Percentiles rank a stretch among this genome's conserved stretches.
phyloP scores from a whole-genome alignment of 2,113 vertebrate species.

The Epinephelus fuscoguttatus region DNA sequence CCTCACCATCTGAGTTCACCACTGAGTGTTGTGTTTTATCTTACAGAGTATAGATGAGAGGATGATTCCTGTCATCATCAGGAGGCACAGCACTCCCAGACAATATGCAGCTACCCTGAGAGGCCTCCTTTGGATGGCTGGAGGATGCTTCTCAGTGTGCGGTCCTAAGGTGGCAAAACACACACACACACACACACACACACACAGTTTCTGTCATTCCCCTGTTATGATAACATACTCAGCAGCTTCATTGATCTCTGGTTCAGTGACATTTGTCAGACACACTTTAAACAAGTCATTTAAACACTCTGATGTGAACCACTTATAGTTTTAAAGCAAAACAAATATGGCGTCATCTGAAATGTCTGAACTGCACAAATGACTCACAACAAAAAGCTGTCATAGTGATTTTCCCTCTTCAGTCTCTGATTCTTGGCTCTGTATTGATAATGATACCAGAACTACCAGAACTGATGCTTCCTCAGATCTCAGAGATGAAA shows the following conservation, averaged over 20 bases:
- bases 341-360: not conserved
- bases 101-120: not conserved
- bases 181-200: not conserved
- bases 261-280: not conserved
- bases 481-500: not conserved
- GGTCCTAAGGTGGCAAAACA: not conserved
- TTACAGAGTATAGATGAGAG: not conserved
- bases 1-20: too few species aligned
- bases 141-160: not conserved
- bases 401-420: not conserved
- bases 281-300: too few species aligned
- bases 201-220: not conserved
- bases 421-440: not conserved
- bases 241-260: not conserved
- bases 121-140: not conserved
- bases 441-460: not conserved
- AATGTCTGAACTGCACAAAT: not conserved
- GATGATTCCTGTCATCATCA: slow-evolving; percentile 3
- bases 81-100: not conserved
- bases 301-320: not conserved
- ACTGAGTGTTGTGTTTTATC: not conserved
- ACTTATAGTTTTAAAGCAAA: not conserved
- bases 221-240: not conserved
- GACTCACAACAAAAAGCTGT: not conserved
- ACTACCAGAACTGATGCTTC: not conserved